Base-by-base conservation (phyloP, 2,888 invertebrate genomes). In the Alloplasta piceator region DNA sequence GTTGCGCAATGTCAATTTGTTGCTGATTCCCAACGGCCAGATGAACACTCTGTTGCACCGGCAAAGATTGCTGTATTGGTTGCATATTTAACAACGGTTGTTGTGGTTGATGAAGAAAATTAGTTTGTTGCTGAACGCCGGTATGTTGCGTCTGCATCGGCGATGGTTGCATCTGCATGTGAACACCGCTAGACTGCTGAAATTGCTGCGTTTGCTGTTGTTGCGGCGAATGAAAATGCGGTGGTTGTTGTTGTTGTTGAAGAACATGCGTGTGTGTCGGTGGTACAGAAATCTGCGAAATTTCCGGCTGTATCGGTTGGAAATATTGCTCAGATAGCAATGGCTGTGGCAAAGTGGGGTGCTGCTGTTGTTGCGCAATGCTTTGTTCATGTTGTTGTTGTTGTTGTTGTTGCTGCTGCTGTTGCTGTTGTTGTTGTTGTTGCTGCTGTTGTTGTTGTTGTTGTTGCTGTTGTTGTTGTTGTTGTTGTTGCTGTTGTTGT, bases 291-390 rank as follows among this genome's bases (percentile, higher is more conserved):
- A 68, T 38, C 26, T 81, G 83, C 46, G 85, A 86, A 6, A 84
- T 80, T 83, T 92, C 91, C 4, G 91, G 91, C 71, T 90, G 89
- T 74, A 91, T 90, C 5, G 90, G 91, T 77, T 92, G 92, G 74
- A 91, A 91, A 84, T 90, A 91, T 85, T 90, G 87, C 82, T 92
- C 85, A 52, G 92, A 87, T 78, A 90, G 92, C 81, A 85, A 68
- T 5, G 85, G 80, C 41, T 85, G 89, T 84, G 77, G 60, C 36
- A 85, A 67, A 7, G 75, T 60, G 84, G 86, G 60, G 85, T 84
- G 1, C 84, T 88, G 12, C 79, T 68, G 61, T 46, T 46, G 58
- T 10, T 67, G 67, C 5, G 73, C 36, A n/a, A n/a, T 16, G 9
- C 1, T 56, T 5, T 52, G 66, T 60, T 84, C 67, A 36, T 72